Evolutionary conservation across 2,888 invertebrate genomes (phyloP), one percentile per base, ranked within the genome.

Genomic region (Entomobrya proxima): DNA sequence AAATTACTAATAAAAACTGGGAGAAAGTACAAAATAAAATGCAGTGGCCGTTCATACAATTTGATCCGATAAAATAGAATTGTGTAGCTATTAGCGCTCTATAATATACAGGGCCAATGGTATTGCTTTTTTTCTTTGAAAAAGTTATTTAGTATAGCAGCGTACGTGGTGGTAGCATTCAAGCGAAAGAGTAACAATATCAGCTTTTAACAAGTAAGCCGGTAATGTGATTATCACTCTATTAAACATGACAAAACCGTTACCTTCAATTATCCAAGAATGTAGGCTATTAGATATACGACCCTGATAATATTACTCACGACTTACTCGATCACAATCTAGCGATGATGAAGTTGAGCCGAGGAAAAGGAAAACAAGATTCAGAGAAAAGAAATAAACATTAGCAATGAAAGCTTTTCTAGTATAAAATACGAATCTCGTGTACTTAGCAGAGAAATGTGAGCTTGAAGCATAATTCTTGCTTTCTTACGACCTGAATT

Each of bases 211-310:
- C 55, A 37, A 35, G 52, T 5, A 44, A 30, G 24, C 21, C 37
- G 21, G 55, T 64, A 77, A 50, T 78, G 37, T 78, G 67, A 78
- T 78, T 67, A 78, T 64, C 78, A 78, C 67, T 78, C 67, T 67
- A 50, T 78, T 78, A 64, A 67, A 67, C 64, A 64, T 50, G 78
- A 67, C 47, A 78, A 47, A 67, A 67, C 32, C 21, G 47, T 67
- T 78, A 67, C 50, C 67, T 32, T 52, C 74, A 50, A 74, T 50
- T 52, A 74, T 35, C 18, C 18, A 35, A 74, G 40, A 24, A 67
- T 21, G 37, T 40, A 40, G 21, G 15, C 21, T 24, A 40, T 11
- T 21, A 64, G 37, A 64, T 37, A 2, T 2, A 64, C 18, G 21
- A 9, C n/a, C 35, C 18, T 30, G 61, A 35, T 35, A 32, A 35